Percentiles rank a stretch among this genome's conserved stretches.
Conservation (phyloP, 2,113 vertebrate species). For the Erpornis zantholeuca region DNA sequence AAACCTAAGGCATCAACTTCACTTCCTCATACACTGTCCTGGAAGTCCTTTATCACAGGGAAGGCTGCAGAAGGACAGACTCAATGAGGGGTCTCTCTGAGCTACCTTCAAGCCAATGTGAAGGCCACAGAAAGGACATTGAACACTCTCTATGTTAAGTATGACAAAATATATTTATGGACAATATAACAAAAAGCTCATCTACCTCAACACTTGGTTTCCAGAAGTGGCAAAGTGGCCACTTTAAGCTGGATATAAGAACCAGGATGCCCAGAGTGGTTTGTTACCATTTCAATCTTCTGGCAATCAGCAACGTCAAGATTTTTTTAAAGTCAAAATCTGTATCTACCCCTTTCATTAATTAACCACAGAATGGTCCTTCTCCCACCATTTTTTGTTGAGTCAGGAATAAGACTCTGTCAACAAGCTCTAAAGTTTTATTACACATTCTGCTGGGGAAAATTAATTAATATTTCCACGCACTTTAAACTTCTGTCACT, state of each 20-base stretch:
- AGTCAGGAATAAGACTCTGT: neutral
- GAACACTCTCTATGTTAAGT: neutral
- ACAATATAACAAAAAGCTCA: neutral
- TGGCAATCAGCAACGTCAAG: neutral
- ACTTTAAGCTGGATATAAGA: neutral
- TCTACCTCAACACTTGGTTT: neutral
- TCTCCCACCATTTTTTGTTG: neutral
- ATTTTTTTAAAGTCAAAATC: neutral
- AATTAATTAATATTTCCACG: neutral
- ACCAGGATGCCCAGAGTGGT: neutral
- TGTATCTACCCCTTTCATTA: neutral
- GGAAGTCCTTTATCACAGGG: neutral
- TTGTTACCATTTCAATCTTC: neutral
- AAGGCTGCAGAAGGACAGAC: neutral
- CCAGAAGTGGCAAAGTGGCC: neutral
- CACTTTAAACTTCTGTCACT: neutral
- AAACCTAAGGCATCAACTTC: neutral
- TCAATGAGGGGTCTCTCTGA: neutral
- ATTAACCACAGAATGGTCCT: neutral
- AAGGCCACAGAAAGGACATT: neutral
- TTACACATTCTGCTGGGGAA: neutral
- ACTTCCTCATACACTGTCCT: fast-evolving
- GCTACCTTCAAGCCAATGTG: neutral
- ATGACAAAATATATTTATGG: neutral
- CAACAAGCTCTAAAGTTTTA: neutral